Evolutionary conservation across 2,797 vertebrate species (phyloP).

Genomic region (Apodemus agrarius): DNA sequence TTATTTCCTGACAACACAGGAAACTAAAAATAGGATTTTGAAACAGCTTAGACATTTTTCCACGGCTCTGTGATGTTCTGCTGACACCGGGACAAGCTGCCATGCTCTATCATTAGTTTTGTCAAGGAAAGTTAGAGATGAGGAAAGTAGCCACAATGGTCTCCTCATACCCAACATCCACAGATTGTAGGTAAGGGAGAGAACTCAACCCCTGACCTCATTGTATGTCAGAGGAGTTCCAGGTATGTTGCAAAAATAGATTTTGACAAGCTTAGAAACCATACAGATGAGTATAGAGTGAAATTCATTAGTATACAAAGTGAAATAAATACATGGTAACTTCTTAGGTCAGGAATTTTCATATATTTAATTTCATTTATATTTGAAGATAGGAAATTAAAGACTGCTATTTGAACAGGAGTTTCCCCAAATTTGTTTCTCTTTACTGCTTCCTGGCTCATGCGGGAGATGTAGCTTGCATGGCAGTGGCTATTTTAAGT

Average conservation of each 20-base stretch:
- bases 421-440: not conserved
- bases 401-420: not conserved
- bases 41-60: slow-evolving; percentile 71
- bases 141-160: not conserved
- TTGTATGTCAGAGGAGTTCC: not conserved
- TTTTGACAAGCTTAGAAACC: slow-evolving; percentile 20
- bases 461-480: not conserved
- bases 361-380: not conserved
- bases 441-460: not conserved
- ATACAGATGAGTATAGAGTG: not conserved
- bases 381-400: slow-evolving; percentile 6
- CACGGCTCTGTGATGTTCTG: slow-evolving; percentile 60
- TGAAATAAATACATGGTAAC: slow-evolving; percentile 1
- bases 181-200: not conserved
- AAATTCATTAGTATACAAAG: slow-evolving; percentile 14
- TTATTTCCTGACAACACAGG: slow-evolving; percentile 70
- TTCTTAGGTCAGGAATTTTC: slow-evolving; percentile 39
- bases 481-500: not conserved
- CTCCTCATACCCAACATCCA: not conserved
- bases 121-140: not conserved
- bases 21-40: slow-evolving; percentile 67
- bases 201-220: not conserved
- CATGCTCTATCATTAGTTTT: slow-evolving; percentile 27
- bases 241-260: slow-evolving; percentile 21
- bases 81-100: slow-evolving; percentile 55